These are phyloP conservation scores for Mastigias papua DNA, from an alignment of 30 jellyfish, hydroid and myxozoan genomes.

Conservation along the genomic window DNA sequence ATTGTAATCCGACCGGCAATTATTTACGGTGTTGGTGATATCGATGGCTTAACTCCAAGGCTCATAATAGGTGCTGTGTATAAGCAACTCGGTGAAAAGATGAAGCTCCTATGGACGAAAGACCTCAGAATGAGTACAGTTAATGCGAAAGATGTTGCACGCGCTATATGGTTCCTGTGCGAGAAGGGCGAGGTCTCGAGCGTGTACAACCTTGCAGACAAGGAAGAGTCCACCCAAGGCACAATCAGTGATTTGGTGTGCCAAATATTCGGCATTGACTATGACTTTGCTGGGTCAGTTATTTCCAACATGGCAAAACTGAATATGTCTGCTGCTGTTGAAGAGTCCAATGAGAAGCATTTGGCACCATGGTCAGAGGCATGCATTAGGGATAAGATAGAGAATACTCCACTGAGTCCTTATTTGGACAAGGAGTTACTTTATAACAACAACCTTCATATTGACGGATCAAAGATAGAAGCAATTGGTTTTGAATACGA, in stretches of 20 bases:
- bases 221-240: slow-evolving; percentile 90
- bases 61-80: slow-evolving; percentile 94
- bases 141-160: slow-evolving; percentile 90
- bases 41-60: slow-evolving; percentile 89
- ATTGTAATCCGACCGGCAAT: slow-evolving; percentile 87
- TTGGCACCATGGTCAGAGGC: slow-evolving; percentile 98
- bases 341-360: slow-evolving; percentile 95
- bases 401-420: slow-evolving; percentile 95
- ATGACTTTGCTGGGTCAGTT: slow-evolving; percentile 90
- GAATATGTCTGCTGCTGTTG: slow-evolving; percentile 84
- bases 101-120: slow-evolving; percentile 98
- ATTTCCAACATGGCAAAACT: slow-evolving; percentile 94
- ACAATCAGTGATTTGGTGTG: slow-evolving; percentile 87
- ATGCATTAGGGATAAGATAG: slow-evolving; percentile 74
- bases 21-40: slow-evolving; percentile 91
- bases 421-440: slow-evolving; percentile 89
- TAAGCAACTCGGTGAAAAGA: slow-evolving; percentile 90
- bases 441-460: slow-evolving; percentile 81
- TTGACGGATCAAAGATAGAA: slow-evolving; percentile 91
- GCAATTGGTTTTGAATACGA: slow-evolving; percentile 80
- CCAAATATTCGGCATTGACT: slow-evolving; percentile 79
- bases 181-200: slow-evolving; percentile 75
- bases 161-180: slow-evolving; percentile 90
- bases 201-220: slow-evolving; percentile 88
- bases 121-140: slow-evolving; percentile 93